Evolutionary conservation across 2,113 vertebrate genomes (phyloP).

Genomic region (Pelecanoides urinatrix): DNA sequence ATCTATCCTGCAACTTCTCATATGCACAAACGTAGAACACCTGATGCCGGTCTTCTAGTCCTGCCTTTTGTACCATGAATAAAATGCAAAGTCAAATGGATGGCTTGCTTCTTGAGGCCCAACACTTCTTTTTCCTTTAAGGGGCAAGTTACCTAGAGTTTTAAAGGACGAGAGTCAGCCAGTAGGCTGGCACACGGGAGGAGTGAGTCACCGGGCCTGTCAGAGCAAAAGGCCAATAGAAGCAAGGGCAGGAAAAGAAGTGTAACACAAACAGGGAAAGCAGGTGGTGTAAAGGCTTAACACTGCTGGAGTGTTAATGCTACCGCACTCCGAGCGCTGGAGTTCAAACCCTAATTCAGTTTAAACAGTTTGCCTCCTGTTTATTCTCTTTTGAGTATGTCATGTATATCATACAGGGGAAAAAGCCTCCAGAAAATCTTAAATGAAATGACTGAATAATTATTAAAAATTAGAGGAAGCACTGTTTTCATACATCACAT

Average conservation of each 20-base stretch:
- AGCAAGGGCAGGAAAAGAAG: slow-evolving; percentile 25
- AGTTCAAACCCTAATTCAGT: background rate
- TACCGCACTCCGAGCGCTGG: background rate
- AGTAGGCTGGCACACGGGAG: background rate
- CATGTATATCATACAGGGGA: background rate
- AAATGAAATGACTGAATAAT: background rate
- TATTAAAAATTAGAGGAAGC: background rate
- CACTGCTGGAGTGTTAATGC: slow-evolving; percentile 56
- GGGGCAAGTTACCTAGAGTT: background rate
- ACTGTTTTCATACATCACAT: background rate
- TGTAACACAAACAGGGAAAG: slow-evolving; percentile 45
- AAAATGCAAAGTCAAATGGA: slow-evolving; percentile 15
- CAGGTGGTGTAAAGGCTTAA: slow-evolving; percentile 60
- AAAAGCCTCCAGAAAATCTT: background rate
- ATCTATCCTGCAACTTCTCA: slow-evolving; percentile 41
- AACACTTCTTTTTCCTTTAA: background rate
- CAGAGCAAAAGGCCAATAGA: slow-evolving; percentile 4
- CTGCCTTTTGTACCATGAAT: background rate
- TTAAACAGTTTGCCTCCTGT: background rate
- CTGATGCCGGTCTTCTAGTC: background rate
- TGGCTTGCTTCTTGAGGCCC: background rate
- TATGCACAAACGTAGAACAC: background rate
- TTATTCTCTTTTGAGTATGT: background rate
- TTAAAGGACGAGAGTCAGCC: background rate
- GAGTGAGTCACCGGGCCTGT: background rate